phyloP scores from a whole-genome alignment of 2,113 vertebrate species.

The Rhea pennata region DNA sequence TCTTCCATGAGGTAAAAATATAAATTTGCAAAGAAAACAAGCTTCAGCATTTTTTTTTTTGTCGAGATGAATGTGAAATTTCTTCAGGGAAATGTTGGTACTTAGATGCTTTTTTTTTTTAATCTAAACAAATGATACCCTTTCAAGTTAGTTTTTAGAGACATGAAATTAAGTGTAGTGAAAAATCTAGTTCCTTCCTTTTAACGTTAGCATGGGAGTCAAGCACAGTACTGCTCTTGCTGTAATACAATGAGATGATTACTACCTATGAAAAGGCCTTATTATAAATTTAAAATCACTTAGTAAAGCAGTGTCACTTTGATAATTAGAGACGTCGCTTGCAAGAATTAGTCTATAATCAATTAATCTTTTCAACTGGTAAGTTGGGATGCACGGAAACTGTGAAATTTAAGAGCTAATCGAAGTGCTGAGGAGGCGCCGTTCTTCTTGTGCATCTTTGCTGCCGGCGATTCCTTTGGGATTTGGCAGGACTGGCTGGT shows the following conservation, averaged over 20 bases:
- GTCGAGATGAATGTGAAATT: not conserved
- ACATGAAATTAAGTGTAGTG: not conserved
- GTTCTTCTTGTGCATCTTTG: not conserved
- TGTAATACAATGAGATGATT: slow-evolving; percentile 58
- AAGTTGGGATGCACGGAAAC: not conserved
- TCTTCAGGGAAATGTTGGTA: not conserved
- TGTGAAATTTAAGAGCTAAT: not conserved
- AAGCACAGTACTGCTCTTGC: not conserved
- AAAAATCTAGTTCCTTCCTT: not conserved
- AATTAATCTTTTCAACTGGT: slow-evolving; percentile 6
- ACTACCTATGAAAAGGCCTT: slow-evolving; percentile 39
- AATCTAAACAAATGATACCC: not conserved
- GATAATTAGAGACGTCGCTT: slow-evolving; percentile 46
- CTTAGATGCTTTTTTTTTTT: not conserved
- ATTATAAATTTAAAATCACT: slow-evolving; percentile 60
- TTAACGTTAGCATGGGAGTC: not conserved
- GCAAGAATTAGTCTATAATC: slow-evolving; percentile 39
- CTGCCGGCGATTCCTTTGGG: not conserved
- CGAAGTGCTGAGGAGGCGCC: not conserved
- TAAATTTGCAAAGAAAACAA: not conserved
- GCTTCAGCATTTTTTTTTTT: not conserved
- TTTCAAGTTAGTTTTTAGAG: not conserved
- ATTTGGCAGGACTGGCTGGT: not conserved
- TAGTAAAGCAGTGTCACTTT: slow-evolving; percentile 33
- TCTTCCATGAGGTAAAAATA: not conserved